Base-by-base conservation (phyloP, 2,888 invertebrate genomes). In the Brenthis ino region DNA sequence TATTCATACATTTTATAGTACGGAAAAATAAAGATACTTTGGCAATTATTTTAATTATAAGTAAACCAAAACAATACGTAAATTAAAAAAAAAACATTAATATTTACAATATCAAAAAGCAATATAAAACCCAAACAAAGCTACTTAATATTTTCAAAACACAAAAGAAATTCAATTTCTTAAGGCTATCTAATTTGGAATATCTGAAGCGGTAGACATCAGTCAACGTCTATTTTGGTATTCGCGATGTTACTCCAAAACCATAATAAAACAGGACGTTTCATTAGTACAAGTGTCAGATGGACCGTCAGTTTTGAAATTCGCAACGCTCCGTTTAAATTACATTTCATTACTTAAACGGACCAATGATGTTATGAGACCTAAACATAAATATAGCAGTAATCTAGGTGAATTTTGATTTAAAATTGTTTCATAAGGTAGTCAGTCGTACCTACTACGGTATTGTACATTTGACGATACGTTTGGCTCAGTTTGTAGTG, bases 181-280 rank as follows among this genome's bases (percentile, higher is more conserved):
- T 43, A 53, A 54, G 37, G 54, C 37, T 51, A 61, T 63, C 63
- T 63, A 63, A 63, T 54, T 63, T 54, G 54, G 24, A 24, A 74
- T 73, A 76, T 72, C 70, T 61, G 67, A 61, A 69, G 71, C 69
- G 72, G 69, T 67, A 70, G 68, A 70, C 71, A 81, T 80, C 76
- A 75, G 70, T 81, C 79, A 79, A 74, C 72, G 79, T 79, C 79
- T 74, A 72, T 76, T 78, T 75, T 65, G 69, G 70, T 69, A 73
- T 77, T 76, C 66, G 72, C 60, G 37, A 65, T 69, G 57, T 67
- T 68, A 64, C 56, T 53, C 51, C 58, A 55, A 76, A 72, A 63
- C 70, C 58, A 71, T 68, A 68, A 73, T 67, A 72, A 70, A 73
- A 74, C 64, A 68, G 65, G 71, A 73, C 71, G 70, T 71, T 75